Percentiles rank a stretch among this genome's conserved stretches.
Conservation (phyloP, 2,797 vertebrate genomes). For the Notolepis coatsorum region DNA sequence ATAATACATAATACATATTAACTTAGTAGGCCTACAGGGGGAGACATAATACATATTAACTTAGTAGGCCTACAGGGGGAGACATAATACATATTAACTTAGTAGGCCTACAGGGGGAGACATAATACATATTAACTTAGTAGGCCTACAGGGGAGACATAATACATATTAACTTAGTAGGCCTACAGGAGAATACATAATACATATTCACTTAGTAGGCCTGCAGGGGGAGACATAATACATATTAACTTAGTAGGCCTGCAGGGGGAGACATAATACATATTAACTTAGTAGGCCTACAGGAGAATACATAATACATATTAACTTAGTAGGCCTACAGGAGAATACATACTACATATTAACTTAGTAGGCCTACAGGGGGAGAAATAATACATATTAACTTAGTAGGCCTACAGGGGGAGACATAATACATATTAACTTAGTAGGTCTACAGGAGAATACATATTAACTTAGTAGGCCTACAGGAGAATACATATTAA, state of each 20-base stretch:
- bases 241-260: constrained; percentile 94
- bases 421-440: too few relatives aligned
- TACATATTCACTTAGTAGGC: too few relatives aligned
- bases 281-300: constrained; percentile 91
- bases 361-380: constrained; percentile 86
- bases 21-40: too few relatives aligned
- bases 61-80: too few relatives aligned
- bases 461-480: constrained; percentile 85
- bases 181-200: constrained; percentile 75
- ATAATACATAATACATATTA: too few relatives aligned
- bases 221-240: constrained; percentile 61
- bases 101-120: too few relatives aligned
- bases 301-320: not conserved
- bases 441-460: constrained; percentile 83
- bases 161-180: too few relatives aligned
- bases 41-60: too few relatives aligned
- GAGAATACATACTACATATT: not conserved
- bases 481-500: constrained; percentile 47
- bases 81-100: too few relatives aligned
- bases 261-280: not conserved
- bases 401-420: constrained; percentile 84
- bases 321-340: constrained; percentile 88
- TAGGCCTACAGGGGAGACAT: too few relatives aligned
- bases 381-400: too few relatives aligned
- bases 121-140: too few relatives aligned